Percentiles rank a stretch among this genome's conserved stretches.
Conservation (phyloP, 2,797 vertebrate genomes). For the Parauchenoglanis ngamensis region DNA sequence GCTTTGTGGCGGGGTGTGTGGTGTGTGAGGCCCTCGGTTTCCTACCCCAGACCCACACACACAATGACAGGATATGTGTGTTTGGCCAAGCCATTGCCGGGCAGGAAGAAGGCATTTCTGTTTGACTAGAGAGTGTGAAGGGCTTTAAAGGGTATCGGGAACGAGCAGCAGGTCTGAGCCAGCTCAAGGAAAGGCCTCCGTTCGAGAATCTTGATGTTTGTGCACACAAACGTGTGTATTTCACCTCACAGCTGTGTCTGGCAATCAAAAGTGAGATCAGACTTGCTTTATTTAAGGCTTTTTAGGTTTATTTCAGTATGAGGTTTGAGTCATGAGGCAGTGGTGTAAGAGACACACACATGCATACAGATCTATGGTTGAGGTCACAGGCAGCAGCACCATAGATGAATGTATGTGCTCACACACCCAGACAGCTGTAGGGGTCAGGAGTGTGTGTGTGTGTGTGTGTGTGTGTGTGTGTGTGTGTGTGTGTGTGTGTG, state of each 20-base stretch:
- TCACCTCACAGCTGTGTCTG: slow-evolving; percentile 15
- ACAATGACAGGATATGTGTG: slow-evolving; percentile 59
- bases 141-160: slow-evolving; percentile 49
- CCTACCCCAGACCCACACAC: slow-evolving; percentile 27
- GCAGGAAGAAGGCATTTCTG: slow-evolving; percentile 52
- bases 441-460: slow-evolving; percentile 35
- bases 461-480: slow-evolving; percentile 8
- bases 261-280: background rate
- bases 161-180: slow-evolving; percentile 18
- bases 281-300: background rate
- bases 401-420: slow-evolving; percentile 36
- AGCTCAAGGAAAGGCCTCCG: background rate
- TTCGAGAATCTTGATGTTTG: slow-evolving; percentile 3
- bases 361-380: slow-evolving; percentile 54
- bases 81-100: slow-evolving; percentile 39
- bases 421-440: slow-evolving; percentile 46
- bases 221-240: background rate
- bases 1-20: slow-evolving; percentile 14
- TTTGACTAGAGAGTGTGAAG: slow-evolving; percentile 24
- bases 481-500: slow-evolving; percentile 17
- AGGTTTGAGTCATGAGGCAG: background rate
- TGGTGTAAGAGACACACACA: slow-evolving; percentile 33
- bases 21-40: slow-evolving; percentile 34
- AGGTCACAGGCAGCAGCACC: slow-evolving; percentile 53
- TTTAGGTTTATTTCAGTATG: slow-evolving; percentile 14